phyloP scores from a whole-genome alignment of 2,888 invertebrate species.

The Rhingia campestris region DNA sequence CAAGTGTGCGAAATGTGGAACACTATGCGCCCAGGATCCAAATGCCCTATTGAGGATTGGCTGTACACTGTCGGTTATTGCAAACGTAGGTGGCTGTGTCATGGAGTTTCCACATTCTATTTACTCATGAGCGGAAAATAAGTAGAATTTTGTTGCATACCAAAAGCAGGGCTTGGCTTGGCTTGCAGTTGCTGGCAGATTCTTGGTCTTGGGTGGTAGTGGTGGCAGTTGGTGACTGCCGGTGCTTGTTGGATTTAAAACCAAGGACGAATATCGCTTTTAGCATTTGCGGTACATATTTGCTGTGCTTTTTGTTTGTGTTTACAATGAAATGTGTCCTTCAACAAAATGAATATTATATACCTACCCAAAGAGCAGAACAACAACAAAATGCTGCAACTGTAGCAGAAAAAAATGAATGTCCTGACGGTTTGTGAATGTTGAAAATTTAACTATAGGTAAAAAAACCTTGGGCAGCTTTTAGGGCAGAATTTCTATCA shows the following conservation, averaged over 20 bases:
- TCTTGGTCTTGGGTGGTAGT: constrained; percentile 1
- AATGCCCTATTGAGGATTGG: not conserved
- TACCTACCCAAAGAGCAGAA: not conserved
- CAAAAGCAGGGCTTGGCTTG: constrained; percentile 18
- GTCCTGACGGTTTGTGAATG: constrained; percentile 42
- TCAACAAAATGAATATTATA: constrained; percentile 1
- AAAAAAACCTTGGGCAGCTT: constrained; percentile 48
- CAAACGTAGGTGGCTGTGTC: constrained; percentile 66
- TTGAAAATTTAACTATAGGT: constrained; percentile 22
- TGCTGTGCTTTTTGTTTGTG: constrained; percentile 18
- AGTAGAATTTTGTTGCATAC: constrained; percentile 56
- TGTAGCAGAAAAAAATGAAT: constrained; percentile 21
- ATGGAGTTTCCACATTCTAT: constrained; percentile 51
- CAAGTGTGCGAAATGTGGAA: constrained; percentile 66
- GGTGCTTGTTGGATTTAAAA: constrained; percentile 36
- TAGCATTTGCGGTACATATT: constrained; percentile 59
- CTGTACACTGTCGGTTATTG: constrained; percentile 45
- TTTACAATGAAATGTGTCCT: constrained; percentile 53
- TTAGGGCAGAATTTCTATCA: constrained; percentile 43
- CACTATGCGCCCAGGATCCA: constrained; percentile 15
- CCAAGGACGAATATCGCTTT: constrained; percentile 64
- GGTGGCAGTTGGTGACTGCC: constrained; percentile 28
- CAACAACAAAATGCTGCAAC: not conserved
- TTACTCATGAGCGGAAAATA: constrained; percentile 69
- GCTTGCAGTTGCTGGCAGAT: constrained; percentile 37